Base-by-base conservation (phyloP, 2,113 vertebrate genomes). In the Pomatorhinus ruficollis region DNA sequence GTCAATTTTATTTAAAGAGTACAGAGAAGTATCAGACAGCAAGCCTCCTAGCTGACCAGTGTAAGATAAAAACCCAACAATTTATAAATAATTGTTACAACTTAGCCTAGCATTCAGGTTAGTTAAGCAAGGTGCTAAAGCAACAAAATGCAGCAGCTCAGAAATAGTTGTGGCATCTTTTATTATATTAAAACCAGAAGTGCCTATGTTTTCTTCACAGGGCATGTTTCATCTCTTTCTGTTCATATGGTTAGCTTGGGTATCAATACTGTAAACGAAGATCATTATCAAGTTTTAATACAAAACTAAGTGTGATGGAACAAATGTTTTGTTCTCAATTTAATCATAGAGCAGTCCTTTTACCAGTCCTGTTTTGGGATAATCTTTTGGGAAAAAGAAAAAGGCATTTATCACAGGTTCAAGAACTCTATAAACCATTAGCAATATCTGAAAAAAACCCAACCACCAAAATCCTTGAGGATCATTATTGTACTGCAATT, bases 1-100 rank as follows among this genome's bases (percentile, higher is more conserved):
- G 33, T 60, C 25, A 76, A 52, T 60, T 52, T 44, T 15, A 64
- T 87, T 85, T 91, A 17, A 70, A 39, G 14, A 61, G 12, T 28
- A 35, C 24, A 25, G 7, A 31, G 33, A 52, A 87, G 50, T 3
- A 68, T 19, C 45, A 80, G 59, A 53, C 30, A 78, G n/a, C 0
- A 10, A 83, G 27, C 21, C 33, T 54, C 40, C 42, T 21, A 56
- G 40, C 11, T 40, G 49, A 82, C 3, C 33, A 50, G 18, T 2
- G 8, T 15, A 82, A 27, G 6, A 61, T 24, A 54, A 72, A 35
- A 3, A 0, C 1, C 3, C 18, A 27, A 24, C 9, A 21, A 15
- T 63, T 68, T 37, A 44, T 33, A 65, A 72, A 66, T 15, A 23
- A 44, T 33, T 14, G 5, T 30, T 57, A 59, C 23, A 63, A 33